Evolutionary conservation across 2,797 vertebrate genomes (phyloP).

Genomic region (Sandelia bainsii): DNA sequence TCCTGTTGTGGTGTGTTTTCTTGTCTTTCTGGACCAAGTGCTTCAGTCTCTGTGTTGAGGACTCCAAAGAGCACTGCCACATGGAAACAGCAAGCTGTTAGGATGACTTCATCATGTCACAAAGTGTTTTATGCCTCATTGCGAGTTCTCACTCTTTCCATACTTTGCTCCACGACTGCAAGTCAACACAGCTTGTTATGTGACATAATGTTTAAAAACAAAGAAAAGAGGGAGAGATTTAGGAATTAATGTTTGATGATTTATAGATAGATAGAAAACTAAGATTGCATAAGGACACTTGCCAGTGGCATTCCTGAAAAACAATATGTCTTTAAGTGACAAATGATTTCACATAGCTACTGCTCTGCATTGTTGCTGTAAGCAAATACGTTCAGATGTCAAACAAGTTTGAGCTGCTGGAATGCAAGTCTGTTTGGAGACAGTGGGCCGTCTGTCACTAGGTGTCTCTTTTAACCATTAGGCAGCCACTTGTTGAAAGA

Average conservation of each 20-base stretch:
- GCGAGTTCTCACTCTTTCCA: constrained; percentile 73
- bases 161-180: constrained; percentile 40
- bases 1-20: constrained; percentile 55
- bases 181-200: constrained; percentile 43
- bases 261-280: constrained; percentile 10
- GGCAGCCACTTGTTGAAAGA: constrained; percentile 75
- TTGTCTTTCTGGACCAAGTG: constrained; percentile 54
- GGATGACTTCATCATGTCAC: constrained; percentile 76
- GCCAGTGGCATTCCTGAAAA: constrained; percentile 28
- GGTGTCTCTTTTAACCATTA: constrained; percentile 76
- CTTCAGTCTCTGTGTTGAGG: constrained; percentile 55
- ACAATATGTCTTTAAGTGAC: constrained; percentile 49
- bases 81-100: constrained; percentile 79
- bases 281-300: constrained; percentile 35
- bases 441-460: constrained; percentile 72
- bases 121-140: constrained; percentile 74
- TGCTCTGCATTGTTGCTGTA: constrained; percentile 72
- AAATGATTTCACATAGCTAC: constrained; percentile 59
- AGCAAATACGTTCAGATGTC: constrained; percentile 75
- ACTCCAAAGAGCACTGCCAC: constrained; percentile 57
- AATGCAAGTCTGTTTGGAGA: constrained; percentile 78
- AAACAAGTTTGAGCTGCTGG: constrained; percentile 78
- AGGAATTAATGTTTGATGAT: constrained; percentile 27
- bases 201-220: constrained; percentile 38
- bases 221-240: not conserved